Percentiles rank a stretch among this genome's conserved stretches.
Conservation (phyloP, 1,140 invertebrate genomes). For the Sarcophaga peregrina region DNA sequence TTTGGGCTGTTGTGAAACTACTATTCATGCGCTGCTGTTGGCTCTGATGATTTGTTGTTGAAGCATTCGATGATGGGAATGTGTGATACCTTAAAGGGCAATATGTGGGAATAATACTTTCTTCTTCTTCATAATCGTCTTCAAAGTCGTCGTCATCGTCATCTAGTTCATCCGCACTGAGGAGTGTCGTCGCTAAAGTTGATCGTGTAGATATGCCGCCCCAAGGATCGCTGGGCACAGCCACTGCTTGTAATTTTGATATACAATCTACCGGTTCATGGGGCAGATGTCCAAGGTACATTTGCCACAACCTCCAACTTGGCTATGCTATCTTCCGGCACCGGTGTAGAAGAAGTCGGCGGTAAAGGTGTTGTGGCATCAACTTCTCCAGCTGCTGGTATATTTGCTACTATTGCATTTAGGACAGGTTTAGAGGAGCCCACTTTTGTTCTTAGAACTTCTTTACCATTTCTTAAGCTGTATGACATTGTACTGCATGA, state of each 20-base stretch:
- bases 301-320: conserved; percentile 64
- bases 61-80: conserved; percentile 52
- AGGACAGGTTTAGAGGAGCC: background rate
- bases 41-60: conserved; percentile 41
- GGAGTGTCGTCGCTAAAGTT: conserved; percentile 67
- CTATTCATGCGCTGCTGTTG: conserved; percentile 52
- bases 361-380: conserved; percentile 53
- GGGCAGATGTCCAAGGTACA: conserved; percentile 56
- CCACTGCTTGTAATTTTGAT: conserved; percentile 68
- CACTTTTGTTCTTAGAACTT: conserved; percentile 54
- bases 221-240: conserved; percentile 69
- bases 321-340: conserved; percentile 69
- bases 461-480: conserved; percentile 62
- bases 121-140: conserved; percentile 69
- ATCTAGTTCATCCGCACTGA: conserved; percentile 67
- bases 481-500: conserved; percentile 47
- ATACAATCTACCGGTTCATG: conserved; percentile 64
- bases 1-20: conserved; percentile 48
- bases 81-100: conserved; percentile 62
- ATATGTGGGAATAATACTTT: conserved; percentile 66
- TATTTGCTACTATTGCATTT: conserved; percentile 16
- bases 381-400: conserved; percentile 53
- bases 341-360: conserved; percentile 58
- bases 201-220: conserved; percentile 67
- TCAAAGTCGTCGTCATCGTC: conserved; percentile 71